Base-by-base conservation (phyloP, 2,797 vertebrate genomes). In the Chelon auratus region DNA sequence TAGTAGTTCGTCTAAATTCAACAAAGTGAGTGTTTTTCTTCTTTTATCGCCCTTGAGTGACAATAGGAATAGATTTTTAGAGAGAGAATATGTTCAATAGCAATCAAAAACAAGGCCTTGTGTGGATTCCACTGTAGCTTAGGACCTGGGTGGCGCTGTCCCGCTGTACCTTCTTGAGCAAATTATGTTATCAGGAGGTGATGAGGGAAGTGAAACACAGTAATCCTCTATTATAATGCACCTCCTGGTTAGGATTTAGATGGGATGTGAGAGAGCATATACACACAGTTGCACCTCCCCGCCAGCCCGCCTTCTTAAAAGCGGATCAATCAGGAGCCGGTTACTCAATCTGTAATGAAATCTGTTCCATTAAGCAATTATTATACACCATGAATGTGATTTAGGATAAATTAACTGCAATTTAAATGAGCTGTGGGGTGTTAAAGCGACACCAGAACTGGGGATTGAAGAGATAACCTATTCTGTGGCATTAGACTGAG, bases 121-220 rank as follows among this genome's bases (percentile, higher is more conserved):
- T 18, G 43, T 51, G 15, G 18, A 60, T 62, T 72, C 69, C 30
- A 18, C 36, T 11, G 40, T 42, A 43, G 33, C 18, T 56, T 5
- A 39, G 15, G 51, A 61, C 24, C 50, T 5, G 48, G 22, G 37
- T 63, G 43, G 52, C 42, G 7, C 30, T 33, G 7, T 33, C 30
- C 53, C 47, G 43, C 55, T 59, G 50, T 52, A 40, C 8, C 58
- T 67, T 69, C 53, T 64, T 66, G 57, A 83, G 62, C 73, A 78
- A 74, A 80, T 40, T 9, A 63, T 80, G 70, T 57, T 81, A 84
- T 82, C 78, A 68, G 64, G 30, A 68, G 37, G 72, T 62, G 75
- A 77, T 62, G 82, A 69, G 37, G 58, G 76, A 81, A 54, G 75
- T 45, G 37, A 69, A 73, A 69, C 18, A 64, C 42, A 26, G 42